Conservation (phyloP, 23 tunicate species). For the Clavelina lepadiformis region DNA sequence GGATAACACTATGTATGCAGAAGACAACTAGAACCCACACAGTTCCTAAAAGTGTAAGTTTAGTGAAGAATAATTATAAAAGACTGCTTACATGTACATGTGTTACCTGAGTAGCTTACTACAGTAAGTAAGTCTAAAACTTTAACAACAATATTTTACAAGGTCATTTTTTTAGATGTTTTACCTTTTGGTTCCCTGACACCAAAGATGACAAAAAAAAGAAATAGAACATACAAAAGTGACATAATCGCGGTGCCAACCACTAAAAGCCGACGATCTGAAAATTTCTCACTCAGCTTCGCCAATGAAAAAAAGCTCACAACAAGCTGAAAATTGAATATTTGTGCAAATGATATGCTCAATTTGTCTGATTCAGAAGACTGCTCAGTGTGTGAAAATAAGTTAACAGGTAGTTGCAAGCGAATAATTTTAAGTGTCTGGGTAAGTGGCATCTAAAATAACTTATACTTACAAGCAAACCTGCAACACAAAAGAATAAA, state of each 20-base stretch:
- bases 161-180: too few relatives aligned
- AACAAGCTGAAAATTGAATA: conserved; percentile 19
- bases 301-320: conserved; percentile 28
- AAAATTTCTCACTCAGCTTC: conserved; percentile 24
- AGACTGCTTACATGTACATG: neutral
- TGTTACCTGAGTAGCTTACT: neutral
- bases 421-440: too few relatives aligned
- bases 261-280: conserved; percentile 30
- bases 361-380: too few relatives aligned
- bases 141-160: too few relatives aligned
- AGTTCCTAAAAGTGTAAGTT: conserved; percentile 29
- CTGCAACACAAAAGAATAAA: conserved; percentile 51
- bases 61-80: too few relatives aligned
- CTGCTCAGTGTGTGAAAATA: too few relatives aligned
- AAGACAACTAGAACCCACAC: conserved; percentile 57
- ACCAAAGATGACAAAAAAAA: conserved; percentile 18
- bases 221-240: conserved; percentile 3
- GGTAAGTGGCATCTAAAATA: too few relatives aligned
- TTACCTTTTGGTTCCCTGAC: conserved; percentile 16
- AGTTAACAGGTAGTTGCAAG: too few relatives aligned
- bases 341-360: too few relatives aligned
- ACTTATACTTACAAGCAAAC: conserved; percentile 51
- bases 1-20: conserved; percentile 7
- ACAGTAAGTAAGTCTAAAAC: neutral
- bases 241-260: conserved; percentile 20